Conservation (phyloP, 2,113 vertebrate genomes). For the Equus przewalskii region DNA sequence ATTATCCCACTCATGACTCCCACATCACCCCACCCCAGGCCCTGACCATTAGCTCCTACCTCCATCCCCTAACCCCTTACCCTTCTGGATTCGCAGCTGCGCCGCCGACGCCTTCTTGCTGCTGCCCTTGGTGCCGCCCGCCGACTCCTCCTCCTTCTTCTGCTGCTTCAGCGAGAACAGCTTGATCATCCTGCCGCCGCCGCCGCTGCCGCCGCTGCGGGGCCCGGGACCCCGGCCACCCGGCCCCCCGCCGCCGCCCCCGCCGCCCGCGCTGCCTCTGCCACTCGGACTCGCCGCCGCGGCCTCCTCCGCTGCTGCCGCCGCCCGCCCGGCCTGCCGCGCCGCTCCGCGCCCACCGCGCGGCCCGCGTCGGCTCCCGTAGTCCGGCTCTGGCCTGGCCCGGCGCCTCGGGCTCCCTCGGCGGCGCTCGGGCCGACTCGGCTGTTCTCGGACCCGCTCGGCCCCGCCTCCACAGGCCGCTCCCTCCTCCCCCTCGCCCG, state of each 20-base stretch:
- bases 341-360: constrained; percentile 82
- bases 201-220: constrained; percentile 70
- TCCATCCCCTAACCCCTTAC: constrained; percentile 77
- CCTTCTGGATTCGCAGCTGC: constrained; percentile 98
- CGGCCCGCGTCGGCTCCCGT: constrained; percentile 86
- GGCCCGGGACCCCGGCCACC: constrained; percentile 74
- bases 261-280: constrained; percentile 65
- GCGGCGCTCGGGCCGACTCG: constrained; percentile 57
- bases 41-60: background rate
- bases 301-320: constrained; percentile 62
- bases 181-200: constrained; percentile 94
- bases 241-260: constrained; percentile 74
- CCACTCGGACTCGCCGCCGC: constrained; percentile 61
- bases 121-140: constrained; percentile 94
- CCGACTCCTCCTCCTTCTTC: constrained; percentile 99
- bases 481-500: background rate
- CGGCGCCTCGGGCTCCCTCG: constrained; percentile 72
- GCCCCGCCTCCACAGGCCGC: constrained; percentile 16
- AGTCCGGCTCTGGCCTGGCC: constrained; percentile 81
- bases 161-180: constrained; percentile 98
- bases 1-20: background rate
- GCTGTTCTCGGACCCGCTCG: constrained; percentile 25
- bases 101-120: constrained; percentile 97
- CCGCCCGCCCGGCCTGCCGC: constrained; percentile 72
- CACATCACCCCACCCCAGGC: background rate